Evolutionary conservation across 2,797 vertebrate species (phyloP), one percentile per base, ranked within the genome.

Genomic region (Acanthornis magna): DNA sequence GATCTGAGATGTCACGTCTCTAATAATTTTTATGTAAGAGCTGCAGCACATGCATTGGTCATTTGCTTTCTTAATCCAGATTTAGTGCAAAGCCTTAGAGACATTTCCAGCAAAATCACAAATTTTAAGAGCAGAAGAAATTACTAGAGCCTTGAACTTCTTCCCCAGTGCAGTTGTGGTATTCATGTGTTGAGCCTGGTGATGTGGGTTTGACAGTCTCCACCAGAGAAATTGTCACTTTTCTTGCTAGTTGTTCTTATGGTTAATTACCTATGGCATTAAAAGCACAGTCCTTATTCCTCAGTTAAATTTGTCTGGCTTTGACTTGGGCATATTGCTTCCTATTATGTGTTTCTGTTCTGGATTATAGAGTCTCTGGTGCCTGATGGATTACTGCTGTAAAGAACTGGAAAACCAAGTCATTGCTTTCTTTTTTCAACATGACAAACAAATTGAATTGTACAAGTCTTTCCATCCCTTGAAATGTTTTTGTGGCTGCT

Each of bases 351-450:
- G 40, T 81, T 93, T 93, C 85, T 95, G 83, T 66, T 94, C 85
- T 76, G 74, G 67, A 74, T 94, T 96, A 91, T 51, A 68, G 72
- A 76, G 40, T 70, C 26, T 75, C 70, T 89, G 55, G 40, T 93
- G 34, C 67, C 50, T 82, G 53, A 57, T 87, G 68, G 70, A 70
- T 92, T 79, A 62, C 71, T 95, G 84, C 72, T 34, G 67, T 87
- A 57, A 92, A 92, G 63, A 88, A 78, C 43, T 81, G 81, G 79
- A 79, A 93, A 93, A 91, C 63, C 47, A 50, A 90, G 77, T 57
- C 26, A 66, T 45, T 84, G 29, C 67, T 86, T 89, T 86, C 82
- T 76, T 74, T 93, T 93, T 90, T 79, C 85, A 79, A 51, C 43
- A 50, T 38, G 34, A 60, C 54, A 68, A 89, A 58, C 60, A 45